Evolutionary conservation across 2,113 vertebrate species (phyloP).

Genomic region (Balaenoptera acutorostrata): DNA sequence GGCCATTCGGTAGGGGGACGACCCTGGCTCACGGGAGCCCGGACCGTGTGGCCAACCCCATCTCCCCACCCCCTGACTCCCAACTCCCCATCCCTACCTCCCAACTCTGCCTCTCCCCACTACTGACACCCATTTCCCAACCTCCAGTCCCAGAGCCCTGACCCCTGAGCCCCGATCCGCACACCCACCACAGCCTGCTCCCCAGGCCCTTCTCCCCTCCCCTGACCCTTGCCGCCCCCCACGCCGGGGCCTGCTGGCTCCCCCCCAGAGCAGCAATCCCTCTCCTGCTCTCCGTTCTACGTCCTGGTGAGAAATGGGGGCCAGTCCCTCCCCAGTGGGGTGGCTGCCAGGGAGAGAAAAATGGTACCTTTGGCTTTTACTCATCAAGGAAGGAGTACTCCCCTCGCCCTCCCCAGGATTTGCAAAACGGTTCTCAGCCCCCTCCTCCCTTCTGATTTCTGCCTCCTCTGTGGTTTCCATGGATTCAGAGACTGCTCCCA

Average conservation of each 20-base stretch:
- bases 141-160: background rate
- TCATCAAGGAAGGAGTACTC: background rate
- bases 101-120: background rate
- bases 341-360: background rate
- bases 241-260: background rate
- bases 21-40: background rate
- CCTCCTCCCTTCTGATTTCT: background rate
- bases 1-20: fast-evolving
- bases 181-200: background rate
- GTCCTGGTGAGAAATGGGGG: background rate
- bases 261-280: background rate
- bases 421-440: background rate
- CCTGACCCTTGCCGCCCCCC: background rate
- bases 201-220: too few species aligned
- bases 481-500: conserved; percentile 56
- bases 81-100: background rate
- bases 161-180: background rate
- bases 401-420: background rate
- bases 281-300: background rate
- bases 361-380: background rate
- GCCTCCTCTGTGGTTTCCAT: conserved; percentile 70
- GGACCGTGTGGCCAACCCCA: fast-evolving
- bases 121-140: background rate
- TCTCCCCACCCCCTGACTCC: background rate
- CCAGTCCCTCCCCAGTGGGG: background rate